Evolutionary conservation across 2,888 invertebrate genomes (phyloP), one percentile per base, ranked within the genome.

Genomic region (Anarsia innoxiella): DNA sequence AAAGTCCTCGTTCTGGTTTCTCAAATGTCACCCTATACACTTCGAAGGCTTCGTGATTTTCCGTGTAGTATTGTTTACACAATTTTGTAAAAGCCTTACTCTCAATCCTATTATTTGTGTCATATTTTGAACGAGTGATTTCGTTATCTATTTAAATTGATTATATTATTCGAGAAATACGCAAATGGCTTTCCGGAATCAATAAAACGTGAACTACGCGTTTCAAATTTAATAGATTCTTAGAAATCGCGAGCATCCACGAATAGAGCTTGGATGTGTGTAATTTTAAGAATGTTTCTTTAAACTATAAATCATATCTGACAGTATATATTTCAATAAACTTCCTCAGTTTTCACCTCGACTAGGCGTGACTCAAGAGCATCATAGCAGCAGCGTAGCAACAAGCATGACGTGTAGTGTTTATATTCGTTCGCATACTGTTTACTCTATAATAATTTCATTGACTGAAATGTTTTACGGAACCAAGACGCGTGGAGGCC

Each of bases 371-470:
- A 71, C 66, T 74, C 69, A 73, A 67, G 67, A 59, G 50, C 54
- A 56, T 49, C 42, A 57, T 9, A 6, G 12, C 23, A 11, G 6
- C 4, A 8, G 54, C 70, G 52, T 75, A 69, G 77, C 67, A 75
- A 77, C 78, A 61, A 59, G 62, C 67, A 60, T 76, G 79, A 73
- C 67, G 76, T 49, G 42, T 40, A 40, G 48, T 73, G 70, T 77
- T 74, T 79, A 74, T 74, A 68, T 62, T 70, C 56, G 55, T 51
- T 70, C 68, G 69, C 74, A 69, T 69, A 61, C 55, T 68, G 72
- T 75, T 77, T 80, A 77, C 65, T 69, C 62, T 70, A 59, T 67
- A 74, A 75, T 75, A 70, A 79, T 77, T 77, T 78, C 68, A 76
- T 71, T 73, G 69, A 76, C 71, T 74, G 66, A 66, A 74, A 69